These are phyloP conservation scores for Aphodius sticticus DNA, from an alignment of 2,888 invertebrate genomes.

Conservation along the genomic window DNA sequence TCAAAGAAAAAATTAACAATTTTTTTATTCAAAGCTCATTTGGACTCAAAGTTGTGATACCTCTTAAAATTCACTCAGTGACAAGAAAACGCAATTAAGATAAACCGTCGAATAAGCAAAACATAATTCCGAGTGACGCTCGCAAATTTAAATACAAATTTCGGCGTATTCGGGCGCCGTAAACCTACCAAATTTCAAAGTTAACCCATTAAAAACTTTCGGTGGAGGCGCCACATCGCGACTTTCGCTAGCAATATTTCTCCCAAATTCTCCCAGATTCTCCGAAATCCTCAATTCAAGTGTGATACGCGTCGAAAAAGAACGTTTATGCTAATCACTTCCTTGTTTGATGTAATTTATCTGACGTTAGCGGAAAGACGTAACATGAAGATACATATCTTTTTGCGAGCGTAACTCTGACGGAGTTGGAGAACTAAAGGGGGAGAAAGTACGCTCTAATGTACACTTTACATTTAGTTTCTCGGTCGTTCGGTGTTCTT, in stretches of 20 bases:
- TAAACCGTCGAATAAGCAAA: conserved; percentile 4
- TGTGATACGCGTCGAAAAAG: conserved; percentile 6
- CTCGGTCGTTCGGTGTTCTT: background rate
- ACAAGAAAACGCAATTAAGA: background rate
- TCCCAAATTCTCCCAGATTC: background rate
- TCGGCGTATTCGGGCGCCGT: background rate
- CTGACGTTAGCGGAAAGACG: background rate
- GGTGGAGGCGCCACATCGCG: background rate
- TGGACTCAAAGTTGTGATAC: background rate
- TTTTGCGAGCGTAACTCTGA: background rate
- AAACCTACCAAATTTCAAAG: background rate
- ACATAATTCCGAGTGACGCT: background rate
- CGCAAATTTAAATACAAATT: background rate
- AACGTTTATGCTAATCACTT: conserved; percentile 22
- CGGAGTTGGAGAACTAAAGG: background rate
- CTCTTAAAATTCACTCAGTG: background rate
- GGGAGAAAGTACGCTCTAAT: background rate
- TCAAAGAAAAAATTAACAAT: too few species aligned
- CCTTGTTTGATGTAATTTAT: conserved; percentile 19
- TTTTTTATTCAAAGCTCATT: too few species aligned
- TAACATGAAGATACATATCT: background rate
- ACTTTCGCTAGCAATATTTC: background rate
- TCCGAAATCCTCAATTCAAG: background rate
- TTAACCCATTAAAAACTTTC: background rate
- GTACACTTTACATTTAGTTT: background rate